A percentile compares a stretch with the other conserved stretches of the same genome.
Evolutionary conservation across 2,113 vertebrate species (phyloP).

Genomic region (Apteryx owenii): DNA sequence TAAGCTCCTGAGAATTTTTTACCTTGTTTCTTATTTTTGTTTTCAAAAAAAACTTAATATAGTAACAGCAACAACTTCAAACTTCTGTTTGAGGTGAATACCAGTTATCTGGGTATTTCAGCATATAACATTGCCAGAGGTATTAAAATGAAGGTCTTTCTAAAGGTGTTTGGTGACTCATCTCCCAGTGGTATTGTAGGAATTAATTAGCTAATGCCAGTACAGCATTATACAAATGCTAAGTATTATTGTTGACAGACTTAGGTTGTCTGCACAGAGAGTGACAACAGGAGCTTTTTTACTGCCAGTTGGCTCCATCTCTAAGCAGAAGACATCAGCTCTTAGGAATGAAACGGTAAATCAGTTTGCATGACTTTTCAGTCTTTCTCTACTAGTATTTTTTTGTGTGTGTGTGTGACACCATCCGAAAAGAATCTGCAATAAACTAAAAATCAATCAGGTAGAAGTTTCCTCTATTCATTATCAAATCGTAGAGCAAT

Average conservation of each 20-base stretch:
- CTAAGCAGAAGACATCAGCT: not conserved
- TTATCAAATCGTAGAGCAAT: not conserved
- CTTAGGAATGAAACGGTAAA: not conserved
- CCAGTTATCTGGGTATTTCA: not conserved
- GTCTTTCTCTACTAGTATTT: not conserved
- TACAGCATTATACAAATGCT: constrained; percentile 1
- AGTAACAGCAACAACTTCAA: not conserved
- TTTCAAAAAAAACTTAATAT: not conserved
- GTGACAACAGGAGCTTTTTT: not conserved
- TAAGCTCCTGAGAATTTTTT: not conserved
- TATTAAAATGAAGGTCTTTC: constrained; percentile 12
- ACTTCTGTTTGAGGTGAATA: not conserved
- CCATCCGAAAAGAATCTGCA: not conserved
- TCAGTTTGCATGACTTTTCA: not conserved
- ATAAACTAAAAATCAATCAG: not conserved
- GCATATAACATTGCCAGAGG: not conserved
- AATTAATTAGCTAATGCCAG: constrained; percentile 27
- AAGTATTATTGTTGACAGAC: not conserved
- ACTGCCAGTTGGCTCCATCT: not conserved
- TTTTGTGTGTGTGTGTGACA: not conserved
- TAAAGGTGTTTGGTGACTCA: constrained; percentile 33
- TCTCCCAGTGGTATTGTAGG: constrained; percentile 1
- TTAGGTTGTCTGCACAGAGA: not conserved
- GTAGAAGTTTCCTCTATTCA: not conserved
- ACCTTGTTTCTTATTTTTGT: not conserved